Percentiles rank a stretch among this genome's conserved stretches.
Evolutionary conservation across 2,888 invertebrate species (phyloP).

Genomic region (Sinopyrophorus schimmeli): DNA sequence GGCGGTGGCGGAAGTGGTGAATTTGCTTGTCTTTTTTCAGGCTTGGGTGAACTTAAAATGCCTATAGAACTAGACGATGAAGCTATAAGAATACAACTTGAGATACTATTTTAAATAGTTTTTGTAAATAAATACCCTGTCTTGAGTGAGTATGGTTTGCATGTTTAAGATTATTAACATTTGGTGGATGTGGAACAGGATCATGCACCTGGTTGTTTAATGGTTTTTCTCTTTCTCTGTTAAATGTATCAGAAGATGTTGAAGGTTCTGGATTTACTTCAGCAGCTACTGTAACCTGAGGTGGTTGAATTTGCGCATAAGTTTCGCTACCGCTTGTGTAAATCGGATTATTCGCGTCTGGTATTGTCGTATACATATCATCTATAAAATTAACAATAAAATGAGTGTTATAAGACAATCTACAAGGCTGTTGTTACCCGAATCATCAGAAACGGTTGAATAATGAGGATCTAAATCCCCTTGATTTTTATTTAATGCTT

Average conservation of each 20-base stretch:
- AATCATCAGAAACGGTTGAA: slow-evolving; percentile 90
- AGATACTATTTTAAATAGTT: slow-evolving; percentile 1
- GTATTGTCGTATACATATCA: slow-evolving; percentile 90
- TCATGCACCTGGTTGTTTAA: no score
- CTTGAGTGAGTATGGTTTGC: slow-evolving; percentile 64
- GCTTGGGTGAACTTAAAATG: slow-evolving; percentile 84
- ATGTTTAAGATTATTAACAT: slow-evolving; percentile 64
- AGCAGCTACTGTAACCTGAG: slow-evolving; percentile 48
- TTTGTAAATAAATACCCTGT: no score
- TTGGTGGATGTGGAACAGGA: slow-evolving; percentile 61
- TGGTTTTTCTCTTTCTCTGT: slow-evolving; percentile 46
- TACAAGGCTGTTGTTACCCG: no score
- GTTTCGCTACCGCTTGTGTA: slow-evolving; percentile 83
- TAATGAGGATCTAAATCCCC: slow-evolving; percentile 70
- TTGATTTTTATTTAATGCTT: slow-evolving; percentile 53
- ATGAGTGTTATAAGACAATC: neutral
- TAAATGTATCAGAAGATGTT: slow-evolving; percentile 5
- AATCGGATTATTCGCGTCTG: slow-evolving; percentile 70
- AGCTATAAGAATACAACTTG: no score
- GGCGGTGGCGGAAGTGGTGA: slow-evolving; percentile 86
- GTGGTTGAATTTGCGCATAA: slow-evolving; percentile 79
- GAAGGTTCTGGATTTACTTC: slow-evolving; percentile 48
- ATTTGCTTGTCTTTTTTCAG: slow-evolving; percentile 87
- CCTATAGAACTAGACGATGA: slow-evolving; percentile 65
- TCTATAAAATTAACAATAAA: slow-evolving; percentile 59